Percentiles rank a stretch among this genome's conserved stretches.
Evolutionary conservation across 2,797 vertebrate species (phyloP).

Genomic region (Lepus oiostolus): DNA sequence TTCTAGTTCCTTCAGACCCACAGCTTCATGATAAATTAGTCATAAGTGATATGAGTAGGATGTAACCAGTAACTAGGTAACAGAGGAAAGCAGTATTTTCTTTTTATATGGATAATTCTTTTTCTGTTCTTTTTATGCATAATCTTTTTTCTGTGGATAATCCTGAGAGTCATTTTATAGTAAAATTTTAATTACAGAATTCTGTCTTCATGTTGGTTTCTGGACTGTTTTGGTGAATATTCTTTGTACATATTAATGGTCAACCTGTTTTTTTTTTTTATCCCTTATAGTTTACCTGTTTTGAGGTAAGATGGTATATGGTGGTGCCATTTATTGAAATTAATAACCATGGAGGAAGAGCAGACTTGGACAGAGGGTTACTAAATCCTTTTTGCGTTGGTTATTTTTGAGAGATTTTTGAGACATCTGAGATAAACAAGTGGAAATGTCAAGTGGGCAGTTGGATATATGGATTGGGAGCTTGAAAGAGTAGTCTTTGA

Average conservation of each 20-base stretch:
- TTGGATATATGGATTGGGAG: conserved; percentile 21
- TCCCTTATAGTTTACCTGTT: neutral
- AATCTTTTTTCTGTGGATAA: conserved; percentile 21
- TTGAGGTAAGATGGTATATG: conserved; percentile 50
- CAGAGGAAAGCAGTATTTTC: conserved; percentile 24
- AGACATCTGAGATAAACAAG: conserved; percentile 10
- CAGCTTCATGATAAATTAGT: conserved; percentile 62
- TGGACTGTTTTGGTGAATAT: conserved; percentile 26
- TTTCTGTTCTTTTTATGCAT: neutral
- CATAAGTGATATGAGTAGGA: conserved; percentile 60
- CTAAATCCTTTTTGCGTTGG: conserved; percentile 31
- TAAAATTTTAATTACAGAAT: conserved; percentile 39
- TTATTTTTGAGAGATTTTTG: conserved; percentile 58
- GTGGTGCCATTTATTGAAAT: conserved; percentile 36
- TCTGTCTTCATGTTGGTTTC: conserved; percentile 48
- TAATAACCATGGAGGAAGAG: conserved; percentile 26
- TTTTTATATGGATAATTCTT: conserved; percentile 35
- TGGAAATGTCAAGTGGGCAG: neutral
- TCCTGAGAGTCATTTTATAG: neutral
- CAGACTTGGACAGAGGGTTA: neutral
- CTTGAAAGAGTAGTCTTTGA: conserved; percentile 38
- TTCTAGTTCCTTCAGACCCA: conserved; percentile 63
- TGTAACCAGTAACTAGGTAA: conserved; percentile 58
- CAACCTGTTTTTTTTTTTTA: neutral
- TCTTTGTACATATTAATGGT: conserved; percentile 43